Evolutionary conservation across 92 coral and sea anemone genomes (phyloP).

Genomic region (Montipora capitata): DNA sequence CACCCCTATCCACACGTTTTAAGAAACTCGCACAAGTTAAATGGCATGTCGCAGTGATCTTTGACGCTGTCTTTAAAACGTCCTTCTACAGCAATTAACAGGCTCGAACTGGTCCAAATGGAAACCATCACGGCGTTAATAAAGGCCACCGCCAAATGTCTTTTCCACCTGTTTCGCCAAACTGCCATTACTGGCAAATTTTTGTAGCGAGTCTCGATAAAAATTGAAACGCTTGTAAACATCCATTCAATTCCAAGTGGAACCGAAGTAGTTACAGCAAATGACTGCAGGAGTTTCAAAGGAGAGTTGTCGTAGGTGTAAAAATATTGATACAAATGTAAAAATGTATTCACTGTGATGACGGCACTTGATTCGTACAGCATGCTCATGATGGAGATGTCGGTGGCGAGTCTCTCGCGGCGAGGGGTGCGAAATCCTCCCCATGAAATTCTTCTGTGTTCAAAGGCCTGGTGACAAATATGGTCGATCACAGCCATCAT

Average conservation of each 20-base stretch:
- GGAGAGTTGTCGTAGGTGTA: not conserved
- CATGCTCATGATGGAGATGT: slow-evolving; percentile 34
- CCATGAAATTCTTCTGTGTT: not conserved
- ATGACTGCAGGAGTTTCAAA: not conserved
- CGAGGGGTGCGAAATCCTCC: slow-evolving; percentile 47
- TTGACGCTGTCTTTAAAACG: not conserved
- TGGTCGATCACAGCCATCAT: slow-evolving; percentile 22
- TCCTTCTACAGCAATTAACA: not conserved
- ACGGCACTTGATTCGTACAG: slow-evolving; percentile 19
- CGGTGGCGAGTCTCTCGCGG: slow-evolving; percentile 31
- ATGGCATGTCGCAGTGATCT: slow-evolving; percentile 13
- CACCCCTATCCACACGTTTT: not conserved
- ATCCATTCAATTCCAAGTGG: slow-evolving; percentile 22
- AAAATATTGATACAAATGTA: slow-evolving; percentile 11
- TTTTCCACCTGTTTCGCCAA: slow-evolving; percentile 20
- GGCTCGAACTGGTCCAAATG: not conserved
- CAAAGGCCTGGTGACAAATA: not conserved
- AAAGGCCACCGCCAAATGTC: not conserved
- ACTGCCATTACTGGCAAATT: slow-evolving; percentile 22
- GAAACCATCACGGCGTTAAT: not conserved
- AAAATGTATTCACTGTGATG: slow-evolving; percentile 6
- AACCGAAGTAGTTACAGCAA: not conserved
- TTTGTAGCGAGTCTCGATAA: slow-evolving; percentile 32
- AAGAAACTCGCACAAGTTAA: not conserved
- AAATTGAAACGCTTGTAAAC: slow-evolving; percentile 16